Evolutionary conservation across 2,797 vertebrate species (phyloP).

Genomic region (Platalea minor): DNA sequence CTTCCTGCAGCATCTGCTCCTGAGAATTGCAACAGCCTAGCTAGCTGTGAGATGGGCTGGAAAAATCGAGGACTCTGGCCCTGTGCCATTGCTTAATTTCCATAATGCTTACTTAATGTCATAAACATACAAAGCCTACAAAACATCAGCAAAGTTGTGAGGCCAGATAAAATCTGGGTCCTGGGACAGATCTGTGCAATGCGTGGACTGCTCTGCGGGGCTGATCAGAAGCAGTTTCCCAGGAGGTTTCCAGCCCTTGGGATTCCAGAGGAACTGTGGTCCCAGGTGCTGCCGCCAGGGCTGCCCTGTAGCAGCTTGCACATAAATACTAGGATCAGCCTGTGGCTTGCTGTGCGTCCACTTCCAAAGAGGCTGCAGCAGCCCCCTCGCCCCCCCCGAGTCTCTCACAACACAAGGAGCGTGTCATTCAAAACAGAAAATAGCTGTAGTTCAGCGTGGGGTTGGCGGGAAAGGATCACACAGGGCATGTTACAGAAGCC

Average conservation of each 20-base stretch:
- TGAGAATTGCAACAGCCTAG: neutral
- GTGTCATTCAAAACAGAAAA: neutral
- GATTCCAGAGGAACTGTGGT: neutral
- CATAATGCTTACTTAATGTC: constrained; percentile 33
- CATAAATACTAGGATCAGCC: neutral
- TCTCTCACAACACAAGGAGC: neutral
- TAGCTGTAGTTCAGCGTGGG: neutral
- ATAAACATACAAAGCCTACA: constrained; percentile 6
- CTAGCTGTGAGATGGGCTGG: neutral
- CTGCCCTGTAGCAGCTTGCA: neutral
- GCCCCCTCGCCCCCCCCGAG: no score
- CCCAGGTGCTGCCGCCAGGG: neutral
- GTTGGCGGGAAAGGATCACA: neutral
- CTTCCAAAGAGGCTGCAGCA: neutral
- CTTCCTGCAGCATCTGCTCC: neutral
- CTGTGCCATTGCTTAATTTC: constrained; percentile 30
- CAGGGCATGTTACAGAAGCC: neutral
- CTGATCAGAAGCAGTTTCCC: constrained; percentile 14
- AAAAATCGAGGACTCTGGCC: constrained; percentile 4
- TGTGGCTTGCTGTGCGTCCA: neutral
- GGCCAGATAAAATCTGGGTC: constrained; percentile 26
- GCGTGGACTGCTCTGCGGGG: neutral
- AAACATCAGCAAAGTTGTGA: neutral
- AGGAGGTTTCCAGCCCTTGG: constrained; percentile 3
- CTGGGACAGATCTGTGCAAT: neutral